Evolutionary conservation across 2,888 invertebrate genomes (phyloP).

Genomic region (Galerucella nymphaeae): DNA sequence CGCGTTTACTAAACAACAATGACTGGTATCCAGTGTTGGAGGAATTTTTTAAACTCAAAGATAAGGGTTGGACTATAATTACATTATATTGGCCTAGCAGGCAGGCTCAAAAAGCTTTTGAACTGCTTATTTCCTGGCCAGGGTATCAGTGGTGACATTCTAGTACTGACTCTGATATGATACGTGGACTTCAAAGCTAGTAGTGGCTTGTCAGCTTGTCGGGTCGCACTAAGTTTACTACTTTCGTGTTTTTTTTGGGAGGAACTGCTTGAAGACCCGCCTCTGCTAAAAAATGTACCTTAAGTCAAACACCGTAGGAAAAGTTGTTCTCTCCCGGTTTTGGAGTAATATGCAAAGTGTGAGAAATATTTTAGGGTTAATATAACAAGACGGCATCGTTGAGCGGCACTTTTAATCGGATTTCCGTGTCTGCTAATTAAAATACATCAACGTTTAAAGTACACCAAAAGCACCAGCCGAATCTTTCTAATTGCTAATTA

Average conservation of each 20-base stretch:
- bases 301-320: slow-evolving; percentile 56
- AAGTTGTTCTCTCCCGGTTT: slow-evolving; percentile 44
- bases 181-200: no score
- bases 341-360: slow-evolving; percentile 61
- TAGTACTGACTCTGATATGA: no score
- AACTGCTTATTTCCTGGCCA: no score
- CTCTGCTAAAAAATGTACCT: slow-evolving; percentile 34
- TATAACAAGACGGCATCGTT: slow-evolving; percentile 55
- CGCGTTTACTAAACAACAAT: slow-evolving; percentile 58
- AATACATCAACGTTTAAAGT: slow-evolving; percentile 63
- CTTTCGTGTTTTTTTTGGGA: background rate
- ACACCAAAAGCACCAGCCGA: slow-evolving; percentile 57
- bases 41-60: slow-evolving; percentile 20
- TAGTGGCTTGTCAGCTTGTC: no score
- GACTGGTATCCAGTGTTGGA: slow-evolving; percentile 25
- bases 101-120: no score
- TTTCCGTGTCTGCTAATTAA: slow-evolving; percentile 65
- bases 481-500: slow-evolving; percentile 66
- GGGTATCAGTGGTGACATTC: no score
- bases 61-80: no score
- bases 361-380: slow-evolving; percentile 63
- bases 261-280: slow-evolving; percentile 3
- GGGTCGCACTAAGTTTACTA: no score
- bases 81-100: no score
- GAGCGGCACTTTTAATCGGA: slow-evolving; percentile 63